Evolutionary conservation across 2,797 vertebrate genomes (phyloP), one percentile per base, ranked within the genome.

Genomic region (Peromyscus aztecus): DNA sequence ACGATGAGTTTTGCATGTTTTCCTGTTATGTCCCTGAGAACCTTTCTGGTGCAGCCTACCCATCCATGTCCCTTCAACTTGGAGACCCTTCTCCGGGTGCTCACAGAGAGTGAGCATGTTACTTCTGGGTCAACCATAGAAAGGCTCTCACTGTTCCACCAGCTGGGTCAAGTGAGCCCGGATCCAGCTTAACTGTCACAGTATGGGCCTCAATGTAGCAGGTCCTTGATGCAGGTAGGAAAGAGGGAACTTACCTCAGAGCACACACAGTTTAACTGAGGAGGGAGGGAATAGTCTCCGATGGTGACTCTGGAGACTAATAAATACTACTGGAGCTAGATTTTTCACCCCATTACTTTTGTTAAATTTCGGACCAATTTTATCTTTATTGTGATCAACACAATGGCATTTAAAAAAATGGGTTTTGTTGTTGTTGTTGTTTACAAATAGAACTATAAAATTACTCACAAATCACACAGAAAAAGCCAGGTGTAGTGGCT

Each of bases 351-450:
- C 40, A 31, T 71, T 29, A 27, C 37, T 91, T 89, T 24, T 78
- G 49, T 40, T 81, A 88, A 73, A 82, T 93, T 81, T 95, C 27
- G 21, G 17, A 93, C 83, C 83, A 91, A 93, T 69, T 95, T 94
- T 89, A 89, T 23, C 78, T 95, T 21, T 95, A 92, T 23, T 96
- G 80, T 90, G 43, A 82, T 65, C 96, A 83, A 85, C 61, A 13
- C 29, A 67, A 63, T 82, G 61, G 29, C 61, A 46, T 24, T 71
- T 73, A 57, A 21, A 17, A 40, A 34, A 73, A 40, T 61, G 29
- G 29, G 16, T 75, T 17, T 2, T 52, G 13, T 52, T 52, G 52
- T 52, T 52, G 52, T 52, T 52, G 14, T 14, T 52, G 52, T 52
- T 52, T 52, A 52, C 61, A 73, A 90, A 89, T 16, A 81, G 23